Conservation (phyloP, 2,113 vertebrate species). For the Glaucidium brasilianum region DNA sequence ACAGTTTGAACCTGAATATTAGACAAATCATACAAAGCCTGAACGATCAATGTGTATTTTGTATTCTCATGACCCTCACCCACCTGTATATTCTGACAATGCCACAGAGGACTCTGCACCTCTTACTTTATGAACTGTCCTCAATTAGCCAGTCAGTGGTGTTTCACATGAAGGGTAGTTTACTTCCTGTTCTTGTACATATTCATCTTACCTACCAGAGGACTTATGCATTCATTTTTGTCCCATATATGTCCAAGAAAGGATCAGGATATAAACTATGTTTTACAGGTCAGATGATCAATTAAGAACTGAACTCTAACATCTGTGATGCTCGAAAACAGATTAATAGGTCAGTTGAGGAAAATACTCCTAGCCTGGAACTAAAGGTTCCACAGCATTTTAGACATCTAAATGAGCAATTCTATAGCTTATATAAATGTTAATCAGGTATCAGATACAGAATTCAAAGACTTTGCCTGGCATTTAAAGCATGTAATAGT, state of each 20-base stretch:
- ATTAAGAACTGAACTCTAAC: not conserved
- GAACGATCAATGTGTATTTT: not conserved
- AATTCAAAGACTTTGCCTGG: not conserved
- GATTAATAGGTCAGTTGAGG: not conserved
- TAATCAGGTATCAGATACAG: not conserved
- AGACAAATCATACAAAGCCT: not conserved
- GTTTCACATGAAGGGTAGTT: not conserved
- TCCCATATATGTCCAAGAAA: not conserved
- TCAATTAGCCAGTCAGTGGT: not conserved
- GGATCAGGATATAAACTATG: not conserved
- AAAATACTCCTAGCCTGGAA: not conserved
- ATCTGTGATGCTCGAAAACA: not conserved
- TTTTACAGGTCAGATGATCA: not conserved
- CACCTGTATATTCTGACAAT: not conserved
- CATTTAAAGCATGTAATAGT: not conserved
- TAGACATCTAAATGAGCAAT: not conserved
- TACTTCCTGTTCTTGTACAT: not conserved
- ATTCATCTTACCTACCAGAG: not conserved
- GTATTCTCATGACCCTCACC: not conserved
- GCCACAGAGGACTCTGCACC: not conserved
- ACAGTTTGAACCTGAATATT: not conserved
- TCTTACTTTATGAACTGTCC: not conserved
- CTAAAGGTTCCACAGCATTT: not conserved
- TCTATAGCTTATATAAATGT: not conserved
- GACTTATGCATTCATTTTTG: not conserved